Conservation (phyloP, 1,140 invertebrate species). For the Cydia pomonella region DNA sequence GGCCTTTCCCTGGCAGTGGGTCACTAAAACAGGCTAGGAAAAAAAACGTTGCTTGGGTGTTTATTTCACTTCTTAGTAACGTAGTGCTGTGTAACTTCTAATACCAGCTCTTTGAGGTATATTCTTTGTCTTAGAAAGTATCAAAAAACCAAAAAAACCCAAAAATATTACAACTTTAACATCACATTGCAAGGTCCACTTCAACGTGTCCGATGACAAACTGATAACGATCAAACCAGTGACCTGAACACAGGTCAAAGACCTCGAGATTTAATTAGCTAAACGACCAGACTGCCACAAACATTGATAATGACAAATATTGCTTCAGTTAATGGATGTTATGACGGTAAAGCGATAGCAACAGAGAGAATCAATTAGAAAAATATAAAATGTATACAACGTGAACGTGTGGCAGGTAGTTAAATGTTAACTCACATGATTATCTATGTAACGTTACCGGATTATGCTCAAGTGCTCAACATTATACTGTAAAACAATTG, state of each 20-base stretch:
- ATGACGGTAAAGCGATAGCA: slow-evolving; percentile 24
- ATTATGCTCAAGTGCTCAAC: neutral
- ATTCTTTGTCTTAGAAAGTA: neutral
- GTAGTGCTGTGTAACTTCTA: no score
- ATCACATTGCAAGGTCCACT: neutral
- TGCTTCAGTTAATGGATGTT: slow-evolving; percentile 27
- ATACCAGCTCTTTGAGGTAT: no score
- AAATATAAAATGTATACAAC: neutral
- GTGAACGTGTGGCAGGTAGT: neutral
- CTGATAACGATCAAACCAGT: slow-evolving; percentile 29
- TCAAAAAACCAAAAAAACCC: no score
- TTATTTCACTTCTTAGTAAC: no score
- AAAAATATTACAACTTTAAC: neutral
- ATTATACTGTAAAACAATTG: no score
- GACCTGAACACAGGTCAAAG: slow-evolving; percentile 6
- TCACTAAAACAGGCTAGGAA: no score
- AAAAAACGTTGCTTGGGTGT: no score
- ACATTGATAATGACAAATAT: slow-evolving; percentile 31
- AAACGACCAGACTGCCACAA: neutral
- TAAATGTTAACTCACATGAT: neutral
- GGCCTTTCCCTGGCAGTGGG: no score
- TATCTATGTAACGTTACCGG: neutral
- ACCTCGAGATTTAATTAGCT: slow-evolving; percentile 23
- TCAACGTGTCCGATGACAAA: neutral
- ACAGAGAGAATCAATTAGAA: slow-evolving; percentile 17